These are phyloP conservation scores for Vireo altiloquus DNA, from an alignment of 2,113 vertebrate genomes.

Conservation along the genomic window DNA sequence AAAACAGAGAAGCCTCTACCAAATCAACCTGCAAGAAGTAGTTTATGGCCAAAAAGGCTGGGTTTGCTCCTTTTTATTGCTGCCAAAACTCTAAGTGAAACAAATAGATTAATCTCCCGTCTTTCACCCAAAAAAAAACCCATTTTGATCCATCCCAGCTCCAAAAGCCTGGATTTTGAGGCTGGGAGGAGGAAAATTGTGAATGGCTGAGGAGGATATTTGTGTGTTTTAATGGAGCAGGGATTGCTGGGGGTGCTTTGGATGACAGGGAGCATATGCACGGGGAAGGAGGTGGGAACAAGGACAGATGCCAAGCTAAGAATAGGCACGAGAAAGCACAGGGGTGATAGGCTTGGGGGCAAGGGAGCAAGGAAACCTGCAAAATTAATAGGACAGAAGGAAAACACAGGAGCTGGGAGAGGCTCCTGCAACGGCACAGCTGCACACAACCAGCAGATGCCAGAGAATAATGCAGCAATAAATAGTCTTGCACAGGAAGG, in stretches of 20 bases:
- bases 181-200: not conserved
- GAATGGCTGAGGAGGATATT: not conserved
- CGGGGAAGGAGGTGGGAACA: not conserved
- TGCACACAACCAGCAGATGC: not conserved
- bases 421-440: not conserved
- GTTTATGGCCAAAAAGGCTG: not conserved
- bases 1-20: not conserved
- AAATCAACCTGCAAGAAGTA: not conserved
- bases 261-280: not conserved
- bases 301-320: not conserved
- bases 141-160: not conserved
- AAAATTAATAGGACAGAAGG: not conserved
- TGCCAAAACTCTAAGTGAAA: slow-evolving; percentile 1
- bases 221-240: not conserved
- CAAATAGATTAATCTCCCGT: not conserved
- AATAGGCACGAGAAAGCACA: not conserved
- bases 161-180: not conserved
- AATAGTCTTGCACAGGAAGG: not conserved
- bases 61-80: not conserved
- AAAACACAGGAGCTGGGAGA: not conserved
- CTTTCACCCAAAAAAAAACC: not conserved
- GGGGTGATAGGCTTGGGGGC: not conserved
- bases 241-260: not conserved
- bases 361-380: not conserved
- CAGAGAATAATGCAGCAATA: not conserved